phyloP scores from a whole-genome alignment of 2,888 invertebrate genomes.

The Tachystola acroxantha region DNA sequence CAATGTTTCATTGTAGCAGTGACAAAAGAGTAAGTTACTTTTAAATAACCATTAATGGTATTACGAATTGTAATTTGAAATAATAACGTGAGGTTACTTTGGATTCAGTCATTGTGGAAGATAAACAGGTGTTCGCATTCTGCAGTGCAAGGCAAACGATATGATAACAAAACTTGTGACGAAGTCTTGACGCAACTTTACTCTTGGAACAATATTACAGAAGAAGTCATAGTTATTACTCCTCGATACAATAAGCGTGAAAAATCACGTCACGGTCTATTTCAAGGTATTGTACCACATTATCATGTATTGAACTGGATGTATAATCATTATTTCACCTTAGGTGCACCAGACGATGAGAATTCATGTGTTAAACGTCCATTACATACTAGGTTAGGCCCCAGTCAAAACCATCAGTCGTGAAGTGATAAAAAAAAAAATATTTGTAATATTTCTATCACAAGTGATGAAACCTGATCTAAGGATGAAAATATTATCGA shows the following conservation, averaged over 20 bases:
- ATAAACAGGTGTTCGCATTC: conserved; percentile 8
- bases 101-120: conserved; percentile 6
- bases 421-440: too few relatives aligned
- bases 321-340: too few relatives aligned
- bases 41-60: background rate
- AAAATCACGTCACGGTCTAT: background rate
- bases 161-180: conserved; percentile 6
- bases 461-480: too few relatives aligned
- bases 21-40: conserved; percentile 7
- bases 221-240: background rate
- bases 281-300: background rate
- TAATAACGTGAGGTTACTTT: conserved; percentile 8
- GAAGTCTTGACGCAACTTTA: conserved; percentile 6
- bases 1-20: background rate
- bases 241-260: background rate
- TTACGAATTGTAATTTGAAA: background rate
- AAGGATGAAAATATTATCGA: too few relatives aligned
- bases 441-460: too few relatives aligned
- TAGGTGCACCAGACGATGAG: too few relatives aligned
- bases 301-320: too few relatives aligned
- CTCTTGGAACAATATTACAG: background rate
- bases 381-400: too few relatives aligned
- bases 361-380: too few relatives aligned
- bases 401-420: too few relatives aligned
- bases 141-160: conserved; percentile 9